Base-by-base conservation (phyloP, 2,888 invertebrate species). In the Lepidochrysops patricia region DNA sequence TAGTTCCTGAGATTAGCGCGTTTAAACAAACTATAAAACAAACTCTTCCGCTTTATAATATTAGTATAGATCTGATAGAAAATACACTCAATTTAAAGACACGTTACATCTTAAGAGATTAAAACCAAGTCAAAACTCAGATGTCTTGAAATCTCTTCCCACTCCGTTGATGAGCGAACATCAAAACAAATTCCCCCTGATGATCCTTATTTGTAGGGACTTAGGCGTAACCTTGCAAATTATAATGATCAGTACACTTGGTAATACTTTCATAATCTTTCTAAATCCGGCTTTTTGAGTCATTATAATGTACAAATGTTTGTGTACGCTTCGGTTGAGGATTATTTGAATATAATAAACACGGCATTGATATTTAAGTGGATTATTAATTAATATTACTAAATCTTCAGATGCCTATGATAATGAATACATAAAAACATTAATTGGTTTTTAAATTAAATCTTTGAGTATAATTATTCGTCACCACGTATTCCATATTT, bases 151-250 rank as follows among this genome's bases (percentile, higher is more conserved):
- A 29, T 9, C 6, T 72, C 65, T 68, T 72, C 70, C 66, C 74
- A 66, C 66, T 66, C 56, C 62, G 58, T 19, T 59, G 19, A n/a
- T 26, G 13, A 74, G 75, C 71, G 75, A 84, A 86, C 86, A 86
- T 79, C 79, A 85, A 84, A 87, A 86, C 87, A 86, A 88, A 82
- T 83, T 81, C 79, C 82, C 75, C 77, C 75, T 82, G 88, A 86
- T 88, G 81, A 88, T 89, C 88, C 88, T 82, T 87, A 88, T 88
- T 87, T 87, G 82, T 77, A 76, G 70, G 75, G 88, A 79, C 85
- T 87, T 86, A 86, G 69, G 74, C 76, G 81, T 82, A 84, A 87
- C 87, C 87, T 84, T 79, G 80, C 79, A 84, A 82, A 88, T 86
- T 88, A 84, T 86, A 82, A 85, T 76, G 78, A 85, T 74, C 77